These are phyloP conservation scores for Vimba vimba DNA, from an alignment of 2,113 vertebrate genomes.

Conservation along the genomic window DNA sequence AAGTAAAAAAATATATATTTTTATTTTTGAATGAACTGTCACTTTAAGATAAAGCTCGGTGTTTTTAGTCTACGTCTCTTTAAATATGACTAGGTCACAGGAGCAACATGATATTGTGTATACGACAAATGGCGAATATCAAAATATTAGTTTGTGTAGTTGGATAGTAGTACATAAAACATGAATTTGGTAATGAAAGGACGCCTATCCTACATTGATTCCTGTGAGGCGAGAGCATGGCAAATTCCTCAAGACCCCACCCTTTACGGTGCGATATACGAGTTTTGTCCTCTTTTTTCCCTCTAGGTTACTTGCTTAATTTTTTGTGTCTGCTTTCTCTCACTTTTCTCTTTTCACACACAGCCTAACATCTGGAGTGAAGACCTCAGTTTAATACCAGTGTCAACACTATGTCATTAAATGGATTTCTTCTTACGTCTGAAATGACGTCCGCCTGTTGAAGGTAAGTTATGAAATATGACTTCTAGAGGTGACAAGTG, in stretches of 20 bases:
- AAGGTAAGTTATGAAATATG: slow-evolving; percentile 46
- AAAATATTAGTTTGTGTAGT: not conserved
- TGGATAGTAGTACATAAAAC: not conserved
- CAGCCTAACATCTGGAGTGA: slow-evolving; percentile 27
- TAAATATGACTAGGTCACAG: not conserved
- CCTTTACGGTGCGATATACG: slow-evolving; percentile 76
- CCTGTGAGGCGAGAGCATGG: slow-evolving; percentile 61
- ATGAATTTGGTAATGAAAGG: not conserved
- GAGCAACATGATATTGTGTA: not conserved
- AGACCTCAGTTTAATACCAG: not conserved
- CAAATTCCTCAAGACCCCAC: slow-evolving; percentile 80
- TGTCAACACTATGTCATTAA: not conserved
- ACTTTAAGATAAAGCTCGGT: not conserved
- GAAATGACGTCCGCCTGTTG: slow-evolving; percentile 16
- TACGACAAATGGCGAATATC: not conserved
- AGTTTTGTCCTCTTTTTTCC: slow-evolving; percentile 49
- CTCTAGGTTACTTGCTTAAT: slow-evolving; percentile 44
- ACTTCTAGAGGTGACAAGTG: not conserved
- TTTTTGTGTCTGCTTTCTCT: slow-evolving; percentile 53
- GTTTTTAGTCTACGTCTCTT: not conserved
- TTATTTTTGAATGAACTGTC: not conserved
- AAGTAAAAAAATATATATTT: not conserved
- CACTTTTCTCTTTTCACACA: slow-evolving; percentile 40
- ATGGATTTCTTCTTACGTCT: slow-evolving; percentile 40
- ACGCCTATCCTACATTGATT: slow-evolving; percentile 53